phyloP scores from a whole-genome alignment of 2,888 invertebrate genomes.

The Phortica magna region DNA sequence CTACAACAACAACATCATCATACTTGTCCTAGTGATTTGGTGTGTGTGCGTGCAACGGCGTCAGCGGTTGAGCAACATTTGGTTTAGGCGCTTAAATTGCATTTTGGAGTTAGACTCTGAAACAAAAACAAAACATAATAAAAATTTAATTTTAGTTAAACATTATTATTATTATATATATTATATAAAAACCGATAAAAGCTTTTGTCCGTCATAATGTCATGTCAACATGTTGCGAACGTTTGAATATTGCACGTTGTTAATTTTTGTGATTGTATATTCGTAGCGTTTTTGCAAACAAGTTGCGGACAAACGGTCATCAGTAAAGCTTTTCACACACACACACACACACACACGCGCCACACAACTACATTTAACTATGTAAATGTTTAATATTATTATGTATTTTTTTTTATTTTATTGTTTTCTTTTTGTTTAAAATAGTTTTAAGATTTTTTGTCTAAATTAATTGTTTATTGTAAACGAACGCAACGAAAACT shows the following conservation, averaged over 20 bases:
- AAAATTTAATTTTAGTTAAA: too few species aligned
- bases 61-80: slow-evolving; percentile 39
- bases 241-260: slow-evolving; percentile 73
- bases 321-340: neutral
- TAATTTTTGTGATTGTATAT: slow-evolving; percentile 76
- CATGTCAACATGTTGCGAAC: slow-evolving; percentile 11
- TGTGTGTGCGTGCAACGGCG: slow-evolving; percentile 40
- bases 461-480: slow-evolving; percentile 1
- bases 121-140: slow-evolving; percentile 3
- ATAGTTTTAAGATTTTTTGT: slow-evolving; percentile 6
- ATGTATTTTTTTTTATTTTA: slow-evolving; percentile 13
- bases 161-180: neutral
- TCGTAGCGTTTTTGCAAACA: slow-evolving; percentile 46
- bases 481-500: neutral
- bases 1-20: slow-evolving; percentile 32
- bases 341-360: neutral
- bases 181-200: neutral
- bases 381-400: neutral
- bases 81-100: slow-evolving; percentile 46
- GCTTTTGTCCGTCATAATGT: neutral
- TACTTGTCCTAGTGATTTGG: slow-evolving; percentile 61
- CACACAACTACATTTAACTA: neutral
- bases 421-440: slow-evolving; percentile 8
- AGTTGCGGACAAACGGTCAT: slow-evolving; percentile 4
- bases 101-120: slow-evolving; percentile 23